These are phyloP conservation scores for Sminthurinus aureus DNA, from an alignment of 2,888 invertebrate genomes.

Conservation along the genomic window DNA sequence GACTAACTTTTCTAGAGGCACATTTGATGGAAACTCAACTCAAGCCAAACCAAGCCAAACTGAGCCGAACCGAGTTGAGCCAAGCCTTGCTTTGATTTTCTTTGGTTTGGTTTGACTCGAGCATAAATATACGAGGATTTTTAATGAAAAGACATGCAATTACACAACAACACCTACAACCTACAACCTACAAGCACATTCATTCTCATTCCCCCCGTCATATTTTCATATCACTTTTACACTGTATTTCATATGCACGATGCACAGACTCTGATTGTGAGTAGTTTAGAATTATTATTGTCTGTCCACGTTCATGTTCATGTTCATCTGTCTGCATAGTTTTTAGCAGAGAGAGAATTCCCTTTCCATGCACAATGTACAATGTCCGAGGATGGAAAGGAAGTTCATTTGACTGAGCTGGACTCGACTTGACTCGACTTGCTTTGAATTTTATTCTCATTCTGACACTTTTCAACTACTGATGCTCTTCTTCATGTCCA, in stretches of 20 bases:
- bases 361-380: too few species aligned
- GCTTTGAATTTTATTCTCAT: too few species aligned
- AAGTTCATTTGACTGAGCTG: too few species aligned
- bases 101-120: too few species aligned
- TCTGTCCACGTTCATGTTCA: not conserved
- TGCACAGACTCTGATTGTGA: not conserved
- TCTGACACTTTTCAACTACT: too few species aligned
- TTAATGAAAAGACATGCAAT: slow-evolving; percentile 16
- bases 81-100: not conserved
- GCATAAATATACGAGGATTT: slow-evolving; percentile 4
- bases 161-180: slow-evolving; percentile 4
- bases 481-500: too few species aligned
- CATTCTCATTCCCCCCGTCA: not conserved
- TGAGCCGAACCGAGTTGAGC: too few species aligned
- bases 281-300: not conserved
- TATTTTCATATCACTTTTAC: not conserved
- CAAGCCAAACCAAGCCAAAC: not conserved
- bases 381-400: too few species aligned
- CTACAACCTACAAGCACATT: not conserved
- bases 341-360: too few species aligned
- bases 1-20: too few species aligned
- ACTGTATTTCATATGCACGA: not conserved
- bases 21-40: not conserved
- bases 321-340: too few species aligned
- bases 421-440: too few species aligned